Conservation (phyloP, 2,113 vertebrate genomes). For the Climacteris rufus region DNA sequence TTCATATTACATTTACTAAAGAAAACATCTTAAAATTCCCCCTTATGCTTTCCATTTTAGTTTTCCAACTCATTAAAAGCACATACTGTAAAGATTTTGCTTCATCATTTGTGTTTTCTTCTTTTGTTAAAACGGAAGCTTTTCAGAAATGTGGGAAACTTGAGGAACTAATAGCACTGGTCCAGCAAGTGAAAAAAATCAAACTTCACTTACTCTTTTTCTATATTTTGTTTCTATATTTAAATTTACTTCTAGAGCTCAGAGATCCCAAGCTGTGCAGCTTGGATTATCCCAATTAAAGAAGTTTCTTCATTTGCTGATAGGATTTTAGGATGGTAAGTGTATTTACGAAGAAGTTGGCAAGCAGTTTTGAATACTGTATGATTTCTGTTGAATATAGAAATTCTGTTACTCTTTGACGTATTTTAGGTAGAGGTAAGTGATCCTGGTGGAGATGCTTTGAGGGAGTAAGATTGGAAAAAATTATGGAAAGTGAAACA, state of each 20-base stretch:
- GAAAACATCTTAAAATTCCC: not conserved
- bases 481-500: not conserved
- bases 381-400: not conserved
- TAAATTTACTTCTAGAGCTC: not conserved
- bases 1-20: not conserved
- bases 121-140: not conserved
- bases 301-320: not conserved
- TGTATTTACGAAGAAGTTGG: not conserved
- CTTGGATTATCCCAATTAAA: not conserved
- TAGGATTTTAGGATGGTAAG: not conserved
- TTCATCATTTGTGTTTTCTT: not conserved
- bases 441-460: not conserved
- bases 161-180: not conserved
- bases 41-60: accelerated
- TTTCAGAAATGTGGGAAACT: not conserved
- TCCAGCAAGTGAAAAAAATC: not conserved
- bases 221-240: not conserved
- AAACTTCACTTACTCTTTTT: not conserved
- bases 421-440: not conserved
- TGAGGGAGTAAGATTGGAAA: not conserved
- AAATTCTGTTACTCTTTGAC: not conserved
- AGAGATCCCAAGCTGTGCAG: not conserved
- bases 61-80: not conserved
- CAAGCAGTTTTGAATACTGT: not conserved
- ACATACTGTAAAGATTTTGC: not conserved